Evolutionary conservation across 2,888 invertebrate genomes (phyloP).

Genomic region (Leistus spinibarbis): DNA sequence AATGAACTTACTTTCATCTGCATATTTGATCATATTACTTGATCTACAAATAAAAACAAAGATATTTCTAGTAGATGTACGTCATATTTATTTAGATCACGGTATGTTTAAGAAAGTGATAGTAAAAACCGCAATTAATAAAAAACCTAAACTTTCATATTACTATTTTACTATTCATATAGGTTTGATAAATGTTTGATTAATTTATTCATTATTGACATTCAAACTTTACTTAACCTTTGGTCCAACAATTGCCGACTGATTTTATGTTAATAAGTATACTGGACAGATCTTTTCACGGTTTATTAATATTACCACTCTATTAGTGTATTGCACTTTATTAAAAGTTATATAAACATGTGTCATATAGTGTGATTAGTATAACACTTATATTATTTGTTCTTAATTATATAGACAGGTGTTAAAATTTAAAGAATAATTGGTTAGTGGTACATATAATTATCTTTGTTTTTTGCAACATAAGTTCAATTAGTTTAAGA

Average conservation of each 20-base stretch:
- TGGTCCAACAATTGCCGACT: background rate
- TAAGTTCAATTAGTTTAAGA: background rate
- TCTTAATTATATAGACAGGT: background rate
- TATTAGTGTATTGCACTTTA: background rate
- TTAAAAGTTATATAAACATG: background rate
- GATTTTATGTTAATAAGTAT: background rate
- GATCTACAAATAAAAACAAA: background rate
- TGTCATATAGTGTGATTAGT: background rate
- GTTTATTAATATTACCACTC: background rate
- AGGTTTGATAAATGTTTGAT: background rate
- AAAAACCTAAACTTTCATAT: slow-evolving; percentile 1
- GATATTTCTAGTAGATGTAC: background rate
- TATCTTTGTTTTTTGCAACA: background rate
- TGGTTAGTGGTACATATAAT: background rate
- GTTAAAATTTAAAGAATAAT: background rate
- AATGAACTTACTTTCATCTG: slow-evolving; percentile 16
- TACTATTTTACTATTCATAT: background rate
- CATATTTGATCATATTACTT: background rate
- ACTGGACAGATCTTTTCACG: background rate
- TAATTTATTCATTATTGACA: background rate
- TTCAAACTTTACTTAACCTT: background rate
- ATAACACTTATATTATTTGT: background rate
- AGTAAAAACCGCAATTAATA: background rate
- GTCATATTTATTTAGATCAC: slow-evolving; percentile 1
- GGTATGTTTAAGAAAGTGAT: background rate